These are phyloP conservation scores for Dicaeum eximium DNA, from an alignment of 2,113 vertebrate genomes.

Conservation along the genomic window DNA sequence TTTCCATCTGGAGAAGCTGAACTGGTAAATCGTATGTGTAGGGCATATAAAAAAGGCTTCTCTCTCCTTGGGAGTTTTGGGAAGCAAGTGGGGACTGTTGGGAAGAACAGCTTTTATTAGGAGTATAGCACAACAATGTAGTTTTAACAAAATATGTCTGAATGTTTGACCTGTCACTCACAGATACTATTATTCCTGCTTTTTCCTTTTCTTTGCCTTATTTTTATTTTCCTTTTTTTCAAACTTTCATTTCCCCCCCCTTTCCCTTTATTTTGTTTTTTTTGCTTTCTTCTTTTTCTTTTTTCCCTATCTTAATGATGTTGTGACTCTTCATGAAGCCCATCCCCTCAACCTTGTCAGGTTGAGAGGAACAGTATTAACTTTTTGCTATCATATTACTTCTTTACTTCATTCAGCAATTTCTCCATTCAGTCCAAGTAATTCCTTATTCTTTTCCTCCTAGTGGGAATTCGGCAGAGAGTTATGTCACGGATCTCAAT, in stretches of 20 bases:
- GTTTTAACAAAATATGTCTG: neutral
- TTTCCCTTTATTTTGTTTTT: neutral
- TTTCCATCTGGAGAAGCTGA: neutral
- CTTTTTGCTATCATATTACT: neutral
- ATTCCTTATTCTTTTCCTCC: neutral
- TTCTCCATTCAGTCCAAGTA: neutral
- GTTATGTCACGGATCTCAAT: neutral
- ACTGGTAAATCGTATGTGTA: neutral
- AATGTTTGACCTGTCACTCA: neutral
- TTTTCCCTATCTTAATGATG: rapidly evolving
- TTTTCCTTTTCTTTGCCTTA: neutral
- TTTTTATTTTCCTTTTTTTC: neutral
- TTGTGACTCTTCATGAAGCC: neutral
- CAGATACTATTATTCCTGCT: neutral
- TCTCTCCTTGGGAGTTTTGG: neutral
- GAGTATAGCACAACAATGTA: neutral
- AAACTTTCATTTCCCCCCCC: rapidly evolving
- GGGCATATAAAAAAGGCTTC: neutral
- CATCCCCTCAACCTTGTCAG: neutral
- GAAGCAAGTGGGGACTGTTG: neutral
- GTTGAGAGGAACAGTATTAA: neutral
- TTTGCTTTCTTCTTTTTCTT: rapidly evolving
- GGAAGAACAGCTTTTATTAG: neutral
- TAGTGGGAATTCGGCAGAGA: neutral
- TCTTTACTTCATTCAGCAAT: neutral